A percentile compares a stretch with the other conserved stretches of the same genome.
phyloP scores from a whole-genome alignment of 1,140 invertebrate genomes.

The Papilio machaon region DNA sequence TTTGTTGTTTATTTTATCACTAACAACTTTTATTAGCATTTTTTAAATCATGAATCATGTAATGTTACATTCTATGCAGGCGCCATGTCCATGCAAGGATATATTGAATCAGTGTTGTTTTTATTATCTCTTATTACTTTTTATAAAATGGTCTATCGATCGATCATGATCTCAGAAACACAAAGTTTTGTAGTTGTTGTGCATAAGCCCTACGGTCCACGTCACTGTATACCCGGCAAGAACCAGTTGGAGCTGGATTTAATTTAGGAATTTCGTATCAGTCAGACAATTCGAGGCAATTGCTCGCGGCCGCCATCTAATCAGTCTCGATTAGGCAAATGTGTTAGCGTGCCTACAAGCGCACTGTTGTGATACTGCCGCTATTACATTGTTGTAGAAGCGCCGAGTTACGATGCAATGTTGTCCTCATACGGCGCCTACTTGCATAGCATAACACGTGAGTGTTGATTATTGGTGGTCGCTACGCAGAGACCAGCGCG shows the following conservation, averaged over 20 bases:
- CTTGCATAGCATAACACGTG: background rate
- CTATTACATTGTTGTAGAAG: slow-evolving; percentile 31
- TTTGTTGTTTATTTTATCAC: background rate
- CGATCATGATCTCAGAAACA: background rate
- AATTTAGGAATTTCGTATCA: slow-evolving; percentile 70
- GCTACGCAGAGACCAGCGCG: background rate
- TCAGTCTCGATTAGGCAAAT: slow-evolving; percentile 59
- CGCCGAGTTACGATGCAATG: slow-evolving; percentile 22
- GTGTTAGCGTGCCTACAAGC: slow-evolving; percentile 41
- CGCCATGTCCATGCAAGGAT: background rate
- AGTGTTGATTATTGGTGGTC: background rate
- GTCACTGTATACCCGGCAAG: slow-evolving; percentile 50
- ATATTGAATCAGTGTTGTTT: background rate
- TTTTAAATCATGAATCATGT: background rate
- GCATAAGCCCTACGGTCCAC: slow-evolving; percentile 38
- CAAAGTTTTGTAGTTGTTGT: background rate
- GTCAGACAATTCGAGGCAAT: slow-evolving; percentile 71
- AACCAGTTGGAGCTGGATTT: slow-evolving; percentile 66
- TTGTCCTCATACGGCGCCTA: slow-evolving; percentile 17
- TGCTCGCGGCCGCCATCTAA: slow-evolving; percentile 56
- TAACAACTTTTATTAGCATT: background rate
- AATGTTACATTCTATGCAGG: background rate
- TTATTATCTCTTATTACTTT: background rate
- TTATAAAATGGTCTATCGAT: background rate
- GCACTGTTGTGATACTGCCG: slow-evolving; percentile 6